Evolutionary conservation across 23 tunicate species (phyloP), one percentile per base, ranked within the genome.

Genomic region (Pegea sp.): DNA sequence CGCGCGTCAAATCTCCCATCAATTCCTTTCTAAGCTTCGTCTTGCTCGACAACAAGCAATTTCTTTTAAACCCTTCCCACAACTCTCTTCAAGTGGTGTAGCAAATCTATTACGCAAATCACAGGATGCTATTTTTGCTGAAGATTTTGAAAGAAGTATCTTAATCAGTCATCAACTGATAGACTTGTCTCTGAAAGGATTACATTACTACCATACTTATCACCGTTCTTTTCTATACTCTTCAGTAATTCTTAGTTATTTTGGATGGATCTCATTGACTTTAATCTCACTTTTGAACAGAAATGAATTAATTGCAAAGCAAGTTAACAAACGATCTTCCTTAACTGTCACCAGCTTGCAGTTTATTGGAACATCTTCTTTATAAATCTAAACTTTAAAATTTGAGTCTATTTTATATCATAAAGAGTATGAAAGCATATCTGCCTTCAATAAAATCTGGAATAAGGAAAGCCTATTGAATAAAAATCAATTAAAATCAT

Each of bases 201-300:
- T 81, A 48, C 71, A 54, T 16, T 81, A 81, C 48, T 81, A 70
- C 59, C 93, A 81, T 65, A 81, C 93, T 0, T 81, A 81, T 56
- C 84, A 81, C 53, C 48, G 93, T 34, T 48, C 69, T 0, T 28
- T 68, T 2, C 54, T 81, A 0, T 81, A 73, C 2, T 46, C 42
- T 21, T 62, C 73, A 3, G 64, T 81, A 28, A 42, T 66, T 5
- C 29, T 33, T 2, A 68, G 80, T 34, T 81, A 57, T 32, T n/a
- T 71, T 2, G 80, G 93, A 5, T 72, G 80, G 93, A 72, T 81
- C 8, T 23, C 51, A 0, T 44, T 70, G 5, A 49, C 68, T 26
- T 26, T 67, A 4, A 26, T 61, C 11, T 53, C 61, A 34, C 49
- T 69, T 11, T 22, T 71, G 1, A 58, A 57, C 5, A 55, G 67